These are phyloP conservation scores for Iselma pallidipennis DNA, from an alignment of 2,888 invertebrate genomes.

Conservation along the genomic window DNA sequence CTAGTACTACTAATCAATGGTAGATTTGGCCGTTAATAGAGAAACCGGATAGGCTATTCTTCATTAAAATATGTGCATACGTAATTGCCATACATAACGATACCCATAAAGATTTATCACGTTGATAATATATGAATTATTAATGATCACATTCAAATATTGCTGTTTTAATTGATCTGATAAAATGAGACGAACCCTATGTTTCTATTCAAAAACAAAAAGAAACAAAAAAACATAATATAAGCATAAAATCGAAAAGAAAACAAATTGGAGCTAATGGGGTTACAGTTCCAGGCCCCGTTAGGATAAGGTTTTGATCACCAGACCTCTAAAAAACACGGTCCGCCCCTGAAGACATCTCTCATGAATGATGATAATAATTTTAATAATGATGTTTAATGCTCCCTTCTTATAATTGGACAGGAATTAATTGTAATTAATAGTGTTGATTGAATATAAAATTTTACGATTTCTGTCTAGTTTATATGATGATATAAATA, in stretches of 20 bases:
- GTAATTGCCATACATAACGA: constrained; percentile 47
- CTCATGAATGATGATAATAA: no score
- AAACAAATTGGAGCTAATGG: no score
- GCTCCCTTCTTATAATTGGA: background rate
- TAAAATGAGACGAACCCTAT: constrained; percentile 3
- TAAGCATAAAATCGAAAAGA: background rate
- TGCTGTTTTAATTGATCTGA: constrained; percentile 45
- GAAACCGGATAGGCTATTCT: constrained; percentile 20
- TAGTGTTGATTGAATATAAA: background rate
- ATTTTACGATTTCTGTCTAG: background rate
- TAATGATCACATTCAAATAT: constrained; percentile 51
- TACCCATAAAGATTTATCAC: constrained; percentile 54
- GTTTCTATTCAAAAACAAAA: background rate
- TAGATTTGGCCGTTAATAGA: constrained; percentile 17
- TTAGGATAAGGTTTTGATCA: no score
- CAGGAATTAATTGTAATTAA: background rate
- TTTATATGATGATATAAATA: constrained; percentile 25
- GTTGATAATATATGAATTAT: constrained; percentile 55
- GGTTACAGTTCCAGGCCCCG: no score
- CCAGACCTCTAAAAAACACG: no score
- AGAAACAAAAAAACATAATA: background rate
- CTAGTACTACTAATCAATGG: constrained; percentile 15
- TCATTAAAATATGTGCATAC: constrained; percentile 51
- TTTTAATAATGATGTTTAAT: background rate
- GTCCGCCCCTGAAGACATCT: no score